phyloP scores from a whole-genome alignment of 2,113 vertebrate species.

The Axis porcinus region DNA sequence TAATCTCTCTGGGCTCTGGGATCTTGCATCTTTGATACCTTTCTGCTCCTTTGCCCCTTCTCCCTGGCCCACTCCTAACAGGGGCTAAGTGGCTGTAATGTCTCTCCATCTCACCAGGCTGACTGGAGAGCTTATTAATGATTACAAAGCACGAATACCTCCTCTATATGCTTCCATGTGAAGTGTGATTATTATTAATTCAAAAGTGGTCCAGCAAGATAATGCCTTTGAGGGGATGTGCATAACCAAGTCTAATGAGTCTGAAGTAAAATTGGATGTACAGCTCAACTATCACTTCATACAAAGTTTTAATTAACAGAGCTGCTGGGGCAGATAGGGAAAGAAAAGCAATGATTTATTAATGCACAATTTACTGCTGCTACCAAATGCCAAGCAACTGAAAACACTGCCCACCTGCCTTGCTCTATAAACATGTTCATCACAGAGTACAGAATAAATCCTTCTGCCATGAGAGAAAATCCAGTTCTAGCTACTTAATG shows the following conservation, averaged over 20 bases:
- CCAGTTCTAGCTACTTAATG: accelerated
- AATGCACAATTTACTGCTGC: not conserved
- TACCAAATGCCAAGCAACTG: not conserved
- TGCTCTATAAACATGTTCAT: not conserved
- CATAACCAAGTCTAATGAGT: accelerated
- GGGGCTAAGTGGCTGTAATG: accelerated
- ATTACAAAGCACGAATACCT: accelerated
- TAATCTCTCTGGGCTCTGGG: not conserved
- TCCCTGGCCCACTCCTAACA: not conserved
- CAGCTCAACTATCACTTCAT: not conserved
- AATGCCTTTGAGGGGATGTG: not conserved
- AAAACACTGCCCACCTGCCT: not conserved
- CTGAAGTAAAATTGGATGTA: accelerated
- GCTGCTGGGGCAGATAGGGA: too few relatives aligned
- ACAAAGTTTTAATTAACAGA: not conserved
- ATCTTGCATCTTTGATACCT: accelerated
- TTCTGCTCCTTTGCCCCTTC: too few relatives aligned
- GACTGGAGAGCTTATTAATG: not conserved
- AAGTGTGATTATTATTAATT: not conserved
- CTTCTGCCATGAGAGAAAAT: accelerated
- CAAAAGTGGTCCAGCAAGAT: not conserved
- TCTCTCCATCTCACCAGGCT: not conserved
- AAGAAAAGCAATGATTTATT: not conserved
- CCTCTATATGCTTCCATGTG: not conserved
- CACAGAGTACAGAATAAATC: accelerated